A percentile compares a stretch with the other conserved stretches of the same genome.
Conservation (phyloP, 2,888 invertebrate species). For the Papilio elwesi region DNA sequence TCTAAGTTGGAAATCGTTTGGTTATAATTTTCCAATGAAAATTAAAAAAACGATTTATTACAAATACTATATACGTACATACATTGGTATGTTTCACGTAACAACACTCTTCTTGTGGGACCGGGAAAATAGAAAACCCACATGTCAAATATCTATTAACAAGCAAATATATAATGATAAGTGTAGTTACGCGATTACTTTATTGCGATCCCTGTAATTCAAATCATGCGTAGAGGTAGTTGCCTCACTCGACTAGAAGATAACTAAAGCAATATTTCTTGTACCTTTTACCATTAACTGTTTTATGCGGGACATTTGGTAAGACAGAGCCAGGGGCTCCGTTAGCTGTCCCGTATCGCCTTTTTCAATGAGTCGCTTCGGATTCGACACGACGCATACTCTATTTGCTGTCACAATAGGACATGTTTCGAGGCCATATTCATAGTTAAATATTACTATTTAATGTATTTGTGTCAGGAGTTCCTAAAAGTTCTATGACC, state of each 20-base stretch:
- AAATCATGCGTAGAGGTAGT: constrained; percentile 37
- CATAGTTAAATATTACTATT: constrained; percentile 63
- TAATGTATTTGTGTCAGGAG: constrained; percentile 76
- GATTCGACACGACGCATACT: constrained; percentile 77
- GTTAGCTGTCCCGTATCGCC: constrained; percentile 79
- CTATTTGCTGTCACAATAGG: constrained; percentile 72
- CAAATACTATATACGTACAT: too few relatives aligned
- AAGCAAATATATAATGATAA: too few relatives aligned
- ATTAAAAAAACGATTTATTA: too few relatives aligned
- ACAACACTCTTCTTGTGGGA: too few relatives aligned
- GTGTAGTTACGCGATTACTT: constrained; percentile 33
- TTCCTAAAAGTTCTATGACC: constrained; percentile 67
- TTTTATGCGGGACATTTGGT: constrained; percentile 50
- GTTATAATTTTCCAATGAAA: too few relatives aligned
- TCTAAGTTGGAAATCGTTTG: too few relatives aligned
- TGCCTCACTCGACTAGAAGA: constrained; percentile 30
- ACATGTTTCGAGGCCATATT: constrained; percentile 73
- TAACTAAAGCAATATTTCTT: constrained; percentile 32
- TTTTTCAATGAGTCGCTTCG: constrained; percentile 73
- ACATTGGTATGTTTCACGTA: too few relatives aligned
- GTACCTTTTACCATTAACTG: constrained; percentile 28
- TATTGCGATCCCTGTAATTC: constrained; percentile 36
- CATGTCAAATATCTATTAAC: background rate
- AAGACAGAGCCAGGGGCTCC: constrained; percentile 53
- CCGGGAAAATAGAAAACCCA: too few relatives aligned